These are phyloP conservation scores for Odocoileus virginianus DNA, from an alignment of 2,113 vertebrate genomes.

Conservation along the genomic window DNA sequence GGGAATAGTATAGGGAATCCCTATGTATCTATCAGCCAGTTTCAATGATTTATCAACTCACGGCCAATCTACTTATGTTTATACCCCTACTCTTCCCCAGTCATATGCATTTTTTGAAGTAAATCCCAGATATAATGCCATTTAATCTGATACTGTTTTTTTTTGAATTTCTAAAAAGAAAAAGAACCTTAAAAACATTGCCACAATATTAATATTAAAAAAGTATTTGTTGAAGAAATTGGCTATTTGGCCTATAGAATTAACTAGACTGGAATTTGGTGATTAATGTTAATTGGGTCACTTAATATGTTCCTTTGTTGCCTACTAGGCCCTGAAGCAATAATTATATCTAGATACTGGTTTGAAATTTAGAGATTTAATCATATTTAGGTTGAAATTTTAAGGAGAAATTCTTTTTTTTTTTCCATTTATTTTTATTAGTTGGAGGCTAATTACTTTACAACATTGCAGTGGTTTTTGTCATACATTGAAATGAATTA, in stretches of 20 bases:
- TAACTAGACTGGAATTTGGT: background rate
- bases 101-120: background rate
- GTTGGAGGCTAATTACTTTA: too few relatives aligned
- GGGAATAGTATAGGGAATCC: background rate
- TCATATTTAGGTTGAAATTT: background rate
- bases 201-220: background rate
- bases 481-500: too few relatives aligned
- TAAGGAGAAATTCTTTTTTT: background rate
- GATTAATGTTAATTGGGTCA: background rate
- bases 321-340: background rate
- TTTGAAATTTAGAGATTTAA: background rate
- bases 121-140: background rate
- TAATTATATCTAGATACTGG: background rate
- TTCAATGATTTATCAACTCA: background rate
- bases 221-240: background rate
- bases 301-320: background rate
- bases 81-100: background rate
- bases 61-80: background rate
- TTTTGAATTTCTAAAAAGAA: background rate
- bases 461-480: too few relatives aligned
- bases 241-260: background rate
- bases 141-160: background rate
- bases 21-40: background rate
- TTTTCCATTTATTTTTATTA: too few relatives aligned
- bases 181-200: background rate